These are phyloP conservation scores for Spheniscus mendiculus DNA, from an alignment of 2,113 vertebrate species.

Conservation along the genomic window DNA sequence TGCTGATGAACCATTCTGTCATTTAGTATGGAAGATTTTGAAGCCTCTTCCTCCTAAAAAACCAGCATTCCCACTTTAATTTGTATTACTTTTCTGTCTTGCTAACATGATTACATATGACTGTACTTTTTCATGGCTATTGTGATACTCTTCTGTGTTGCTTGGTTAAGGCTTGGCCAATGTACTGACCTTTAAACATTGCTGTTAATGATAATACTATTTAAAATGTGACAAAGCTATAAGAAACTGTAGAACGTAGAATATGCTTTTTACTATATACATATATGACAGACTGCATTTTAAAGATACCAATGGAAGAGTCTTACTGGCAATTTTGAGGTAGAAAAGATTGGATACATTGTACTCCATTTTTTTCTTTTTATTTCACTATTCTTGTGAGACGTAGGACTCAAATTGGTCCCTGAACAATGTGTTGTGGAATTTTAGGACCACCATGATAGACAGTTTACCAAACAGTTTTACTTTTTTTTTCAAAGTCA, in stretches of 20 bases:
- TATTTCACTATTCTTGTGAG: not conserved
- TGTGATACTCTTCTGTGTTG: not conserved
- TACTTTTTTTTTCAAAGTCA: not conserved
- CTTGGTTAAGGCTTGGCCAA: not conserved
- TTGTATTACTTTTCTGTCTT: not conserved
- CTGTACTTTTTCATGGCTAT: not conserved
- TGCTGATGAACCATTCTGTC: not conserved
- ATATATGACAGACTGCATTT: not conserved
- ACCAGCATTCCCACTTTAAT: not conserved
- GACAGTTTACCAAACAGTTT: not conserved
- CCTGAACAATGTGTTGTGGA: not conserved
- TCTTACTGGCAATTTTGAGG: not conserved
- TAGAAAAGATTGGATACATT: not conserved
- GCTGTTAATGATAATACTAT: not conserved
- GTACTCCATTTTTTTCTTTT: not conserved
- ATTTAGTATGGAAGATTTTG: not conserved
- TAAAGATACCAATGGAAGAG: not conserved
- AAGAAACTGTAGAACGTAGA: not conserved
- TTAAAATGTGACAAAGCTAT: not conserved
- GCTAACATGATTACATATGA: accelerated
- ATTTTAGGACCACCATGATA: not conserved
- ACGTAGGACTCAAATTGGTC: not conserved
- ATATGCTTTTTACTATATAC: not conserved
- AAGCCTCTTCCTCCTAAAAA: not conserved
- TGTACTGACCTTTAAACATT: not conserved